Conservation (phyloP, 2,888 invertebrate species). For the Tetropium fuscum region DNA sequence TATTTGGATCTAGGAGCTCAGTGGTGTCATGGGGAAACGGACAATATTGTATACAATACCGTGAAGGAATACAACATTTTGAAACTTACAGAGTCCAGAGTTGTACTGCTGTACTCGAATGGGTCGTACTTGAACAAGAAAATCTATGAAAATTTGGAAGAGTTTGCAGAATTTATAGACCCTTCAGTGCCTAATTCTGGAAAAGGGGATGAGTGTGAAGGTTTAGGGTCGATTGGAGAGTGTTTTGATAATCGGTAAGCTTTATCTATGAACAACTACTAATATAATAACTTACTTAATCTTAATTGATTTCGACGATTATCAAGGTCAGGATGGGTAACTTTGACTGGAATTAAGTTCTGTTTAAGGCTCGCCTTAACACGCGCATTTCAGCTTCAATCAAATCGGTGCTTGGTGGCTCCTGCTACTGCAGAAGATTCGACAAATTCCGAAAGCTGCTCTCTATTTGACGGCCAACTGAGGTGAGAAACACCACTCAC, state of each 20-base stretch:
- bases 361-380: too few relatives aligned
- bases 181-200: constrained; percentile 24
- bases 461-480: too few relatives aligned
- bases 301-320: too few relatives aligned
- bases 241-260: constrained; percentile 42
- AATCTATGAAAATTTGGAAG: not conserved
- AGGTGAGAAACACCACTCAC: too few relatives aligned
- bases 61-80: constrained; percentile 43
- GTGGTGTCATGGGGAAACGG: constrained; percentile 51
- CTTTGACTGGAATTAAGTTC: too few relatives aligned
- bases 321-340: too few relatives aligned
- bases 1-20: constrained; percentile 51
- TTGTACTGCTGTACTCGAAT: constrained; percentile 60
- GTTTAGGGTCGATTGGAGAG: constrained; percentile 37
- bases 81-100: not conserved
- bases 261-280: too few relatives aligned
- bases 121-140: constrained; percentile 4
- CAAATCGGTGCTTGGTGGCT: too few relatives aligned
- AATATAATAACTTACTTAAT: too few relatives aligned
- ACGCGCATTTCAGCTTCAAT: too few relatives aligned
- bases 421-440: too few relatives aligned
- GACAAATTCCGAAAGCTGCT: too few relatives aligned
- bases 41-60: constrained; percentile 49
- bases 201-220: constrained; percentile 11
- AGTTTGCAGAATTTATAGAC: constrained; percentile 35